Evolutionary conservation across 2,888 invertebrate species (phyloP), one percentile per base, ranked within the genome.

Genomic region (Cremastinae sp.): DNA sequence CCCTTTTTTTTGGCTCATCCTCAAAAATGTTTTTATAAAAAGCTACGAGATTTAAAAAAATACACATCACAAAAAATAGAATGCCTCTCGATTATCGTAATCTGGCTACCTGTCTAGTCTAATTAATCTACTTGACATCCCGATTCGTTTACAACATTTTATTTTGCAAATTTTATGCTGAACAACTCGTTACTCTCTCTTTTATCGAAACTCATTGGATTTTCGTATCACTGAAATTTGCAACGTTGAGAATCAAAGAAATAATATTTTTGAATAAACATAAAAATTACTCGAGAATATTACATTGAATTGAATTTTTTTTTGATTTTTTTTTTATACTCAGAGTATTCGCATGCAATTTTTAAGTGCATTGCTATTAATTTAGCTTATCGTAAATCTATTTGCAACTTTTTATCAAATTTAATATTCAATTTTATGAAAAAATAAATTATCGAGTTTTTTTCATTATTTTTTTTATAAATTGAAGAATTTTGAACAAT

Each of bases 1-100:
- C 18, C 58, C 38, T 71, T 38, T 10, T 9, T 65, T 28, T 45
- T 54, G 45, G 43, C 47, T 14, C 36, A 36, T 20, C n/a, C 18
- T 62, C 56, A 79, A 82, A 84, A 84, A 54, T 51, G 70, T 72
- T 79, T 83, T 85, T 87, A 86, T 85, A 87, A 87, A 87, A 87
- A 87, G 85, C 84, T 85, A 86, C 84, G 75, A 82, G 79, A 81
- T 80, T 83, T 87, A 84, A 87, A 86, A 88, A 88, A 88, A 87
- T 87, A 87, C 81, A 84, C 84, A 86, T 88, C 86, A 87, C 85
- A 83, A 85, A 84, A 84, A 88, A 87, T 87, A 87, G 83, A 87
- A 87, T 87, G 84, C 83, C 83, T 85, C 85, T 88, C 79, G 75
- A 85, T 78, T 80, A 79, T 80, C 76, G 70, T 81, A 68, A 70